Base-by-base conservation (phyloP, 2,797 vertebrate species). In the Rhodeus uyekii region DNA sequence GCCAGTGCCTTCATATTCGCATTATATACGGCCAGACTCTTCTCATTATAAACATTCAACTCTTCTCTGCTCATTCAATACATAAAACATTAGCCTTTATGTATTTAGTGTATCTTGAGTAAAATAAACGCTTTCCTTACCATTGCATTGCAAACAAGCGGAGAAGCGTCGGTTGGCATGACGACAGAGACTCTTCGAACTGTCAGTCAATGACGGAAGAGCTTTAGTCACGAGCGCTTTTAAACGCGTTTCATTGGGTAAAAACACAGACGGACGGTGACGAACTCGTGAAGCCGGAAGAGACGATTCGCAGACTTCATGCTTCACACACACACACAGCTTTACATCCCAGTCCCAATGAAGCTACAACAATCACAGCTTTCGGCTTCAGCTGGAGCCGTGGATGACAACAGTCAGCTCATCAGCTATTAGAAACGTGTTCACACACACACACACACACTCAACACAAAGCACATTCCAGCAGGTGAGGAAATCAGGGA, bases 401-500 rank as follows among this genome's bases (percentile, higher is more conserved):
- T 55, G n/a, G 24, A 58, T 7, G 53, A 24, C 9, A n/a, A 24
- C n/a, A 5, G 12, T 24, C 55, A 58, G n/a, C 53, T 58, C 53
- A 27, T 27, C n/a, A n/a, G n/a, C n/a, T 58, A 27, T 27, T 27
- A 13, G n/a, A n/a, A 55, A 55, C 12, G 1, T 24, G 27, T 10
- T 14, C 27, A 58, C 10, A 50, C 10, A 60, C 2, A 27, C 19
- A 50, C 13, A 58, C 24, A 27, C 32, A 83, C 55, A 50, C 38
- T 14, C 32, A 32, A 80, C 61, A 48, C 63, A 73, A 76, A 34
- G 27, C 48, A 71, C 46, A 53, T 71, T 48, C 42, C 39, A 81
- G 81, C 84, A 75, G 72, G 71, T 61, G 4, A n/a, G 85, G 84
- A 87, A 86, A 88, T 81, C 89, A 88, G 85, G 48, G 61, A 80